Conservation (phyloP, 2,888 invertebrate genomes). For the Lithophane semibrunnea region DNA sequence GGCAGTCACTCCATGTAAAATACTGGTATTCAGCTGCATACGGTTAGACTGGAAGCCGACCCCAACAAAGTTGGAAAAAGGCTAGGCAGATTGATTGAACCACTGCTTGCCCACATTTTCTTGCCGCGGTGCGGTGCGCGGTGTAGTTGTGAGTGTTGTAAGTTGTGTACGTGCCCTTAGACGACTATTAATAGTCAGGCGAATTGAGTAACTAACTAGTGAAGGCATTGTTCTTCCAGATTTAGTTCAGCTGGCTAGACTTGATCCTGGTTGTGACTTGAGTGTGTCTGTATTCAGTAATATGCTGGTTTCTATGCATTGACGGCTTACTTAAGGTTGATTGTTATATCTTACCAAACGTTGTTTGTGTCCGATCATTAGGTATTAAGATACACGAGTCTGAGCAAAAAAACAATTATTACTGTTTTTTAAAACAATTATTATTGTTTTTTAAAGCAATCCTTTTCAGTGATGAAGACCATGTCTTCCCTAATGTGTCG, state of each 20-base stretch:
- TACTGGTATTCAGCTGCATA: too few relatives aligned
- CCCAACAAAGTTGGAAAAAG: too few relatives aligned
- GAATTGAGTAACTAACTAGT: conserved; percentile 64
- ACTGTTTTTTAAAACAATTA: too few relatives aligned
- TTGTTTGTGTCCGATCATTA: too few relatives aligned
- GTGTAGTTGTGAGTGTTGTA: too few relatives aligned
- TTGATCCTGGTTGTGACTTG: conserved; percentile 8
- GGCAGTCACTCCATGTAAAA: too few relatives aligned
- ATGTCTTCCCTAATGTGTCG: not conserved
- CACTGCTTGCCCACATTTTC: not conserved
- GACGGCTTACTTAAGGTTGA: not conserved
- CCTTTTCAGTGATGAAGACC: too few relatives aligned
- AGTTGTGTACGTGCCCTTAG: not conserved
- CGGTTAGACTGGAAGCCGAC: too few relatives aligned
- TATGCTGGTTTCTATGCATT: not conserved
- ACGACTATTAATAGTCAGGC: conserved; percentile 62
- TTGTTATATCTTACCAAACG: not conserved
- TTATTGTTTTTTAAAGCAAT: not conserved
- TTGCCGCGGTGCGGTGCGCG: not conserved
- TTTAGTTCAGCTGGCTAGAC: conserved; percentile 47
- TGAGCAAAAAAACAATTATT: too few relatives aligned
- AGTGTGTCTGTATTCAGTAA: not conserved
- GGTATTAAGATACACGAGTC: too few relatives aligned
- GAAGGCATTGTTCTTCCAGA: conserved; percentile 47
- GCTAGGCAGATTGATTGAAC: not conserved